Conservation (phyloP, 2,113 vertebrate genomes). For the Microtus ochrogaster region DNA sequence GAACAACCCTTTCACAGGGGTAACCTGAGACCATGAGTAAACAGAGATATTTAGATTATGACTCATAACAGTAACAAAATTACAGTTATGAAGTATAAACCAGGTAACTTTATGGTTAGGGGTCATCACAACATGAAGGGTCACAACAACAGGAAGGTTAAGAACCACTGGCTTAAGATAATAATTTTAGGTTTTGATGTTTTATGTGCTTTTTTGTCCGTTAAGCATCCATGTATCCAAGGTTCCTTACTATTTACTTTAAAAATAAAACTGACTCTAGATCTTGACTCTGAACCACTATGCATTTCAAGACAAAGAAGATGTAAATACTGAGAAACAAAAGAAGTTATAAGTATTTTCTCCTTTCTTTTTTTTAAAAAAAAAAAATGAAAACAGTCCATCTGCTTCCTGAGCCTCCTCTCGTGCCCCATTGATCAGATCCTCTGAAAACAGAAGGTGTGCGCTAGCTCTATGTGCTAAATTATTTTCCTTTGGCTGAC, state of each 20-base stretch:
- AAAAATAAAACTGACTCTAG: slow-evolving; percentile 31
- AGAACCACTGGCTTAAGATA: background rate
- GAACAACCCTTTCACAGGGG: background rate
- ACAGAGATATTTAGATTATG: background rate
- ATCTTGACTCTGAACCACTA: slow-evolving; percentile 38
- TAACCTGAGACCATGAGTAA: background rate
- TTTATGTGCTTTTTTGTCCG: background rate
- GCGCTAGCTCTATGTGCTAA: slow-evolving; percentile 31
- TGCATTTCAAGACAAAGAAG: slow-evolving; percentile 20
- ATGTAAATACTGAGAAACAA: slow-evolving; percentile 38
- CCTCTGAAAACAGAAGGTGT: slow-evolving; percentile 57
- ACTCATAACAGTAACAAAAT: background rate
- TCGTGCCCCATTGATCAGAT: slow-evolving; percentile 4
- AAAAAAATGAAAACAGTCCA: background rate
- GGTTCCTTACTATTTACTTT: slow-evolving; percentile 3
- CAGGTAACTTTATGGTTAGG: background rate
- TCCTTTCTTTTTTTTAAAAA: background rate
- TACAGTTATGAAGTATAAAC: background rate
- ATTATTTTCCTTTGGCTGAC: slow-evolving; percentile 49
- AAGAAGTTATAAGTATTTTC: slow-evolving; percentile 50
- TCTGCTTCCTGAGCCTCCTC: slow-evolving; percentile 6
- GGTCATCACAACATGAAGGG: background rate
- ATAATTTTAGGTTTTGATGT: background rate
- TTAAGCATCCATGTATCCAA: background rate
- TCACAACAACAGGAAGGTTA: background rate